A percentile compares a stretch with the other conserved stretches of the same genome.
These are phyloP conservation scores for Nemapogon koenigi DNA, from an alignment of 2,888 invertebrate species.

Conservation along the genomic window DNA sequence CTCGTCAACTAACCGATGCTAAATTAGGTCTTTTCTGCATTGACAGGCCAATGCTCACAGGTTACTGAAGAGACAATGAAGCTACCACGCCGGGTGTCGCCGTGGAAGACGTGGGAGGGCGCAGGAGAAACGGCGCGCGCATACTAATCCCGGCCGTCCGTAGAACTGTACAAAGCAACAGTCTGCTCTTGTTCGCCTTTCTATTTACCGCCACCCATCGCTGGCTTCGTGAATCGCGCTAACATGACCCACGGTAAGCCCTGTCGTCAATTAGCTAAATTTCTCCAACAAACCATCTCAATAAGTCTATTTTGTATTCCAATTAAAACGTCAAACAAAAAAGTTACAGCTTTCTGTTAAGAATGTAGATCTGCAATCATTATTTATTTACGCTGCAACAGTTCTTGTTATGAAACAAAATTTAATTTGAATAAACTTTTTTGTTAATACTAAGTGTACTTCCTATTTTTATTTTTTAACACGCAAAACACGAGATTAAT, in stretches of 20 bases:
- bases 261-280: slow-evolving; percentile 15
- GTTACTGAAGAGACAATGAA: slow-evolving; percentile 5
- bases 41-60: no score
- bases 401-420: slow-evolving; percentile 21
- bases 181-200: slow-evolving; percentile 58
- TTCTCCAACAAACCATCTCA: not conserved
- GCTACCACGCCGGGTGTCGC: not conserved
- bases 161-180: slow-evolving; percentile 41
- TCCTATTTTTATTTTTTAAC: no score
- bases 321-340: slow-evolving; percentile 13
- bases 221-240: no score
- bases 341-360: slow-evolving; percentile 38
- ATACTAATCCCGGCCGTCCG: slow-evolving; percentile 32
- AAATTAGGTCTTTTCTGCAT: no score
- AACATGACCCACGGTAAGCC: slow-evolving; percentile 56
- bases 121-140: slow-evolving; percentile 34
- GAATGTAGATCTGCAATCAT: slow-evolving; percentile 31
- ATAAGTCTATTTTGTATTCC: no score
- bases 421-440: slow-evolving; percentile 21
- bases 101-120: slow-evolving; percentile 22
- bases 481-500: no score
- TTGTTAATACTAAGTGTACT: slow-evolving; percentile 15
- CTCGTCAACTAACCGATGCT: no score
- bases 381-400: slow-evolving; percentile 43
- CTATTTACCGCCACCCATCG: slow-evolving; percentile 38